Evolutionary conservation across 2,113 vertebrate genomes (phyloP).

Genomic region (Trachemys scripta): DNA sequence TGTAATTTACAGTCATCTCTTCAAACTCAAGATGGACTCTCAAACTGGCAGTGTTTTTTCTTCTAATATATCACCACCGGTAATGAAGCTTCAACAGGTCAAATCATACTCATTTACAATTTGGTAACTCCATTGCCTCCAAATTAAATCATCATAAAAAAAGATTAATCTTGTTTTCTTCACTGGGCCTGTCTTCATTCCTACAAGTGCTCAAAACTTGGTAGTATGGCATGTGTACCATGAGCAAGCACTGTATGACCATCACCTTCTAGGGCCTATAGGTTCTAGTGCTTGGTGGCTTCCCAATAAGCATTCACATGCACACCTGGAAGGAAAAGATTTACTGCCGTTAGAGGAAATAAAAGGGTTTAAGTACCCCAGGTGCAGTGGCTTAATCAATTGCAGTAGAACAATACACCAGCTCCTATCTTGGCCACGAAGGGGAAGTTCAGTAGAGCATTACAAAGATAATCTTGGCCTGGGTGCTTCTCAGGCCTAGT

Average conservation of each 20-base stretch:
- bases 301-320: neutral
- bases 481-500: neutral
- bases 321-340: neutral
- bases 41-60: neutral
- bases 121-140: neutral
- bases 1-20: neutral
- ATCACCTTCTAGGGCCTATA: neutral
- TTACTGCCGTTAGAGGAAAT: neutral
- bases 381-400: neutral
- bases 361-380: neutral
- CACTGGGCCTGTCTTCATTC: neutral
- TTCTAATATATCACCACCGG: neutral
- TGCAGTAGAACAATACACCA: neutral
- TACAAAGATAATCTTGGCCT: neutral
- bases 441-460: neutral
- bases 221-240: neutral
- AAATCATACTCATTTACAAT: neutral
- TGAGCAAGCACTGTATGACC: neutral
- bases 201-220: neutral
- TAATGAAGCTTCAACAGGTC: neutral
- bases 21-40: neutral
- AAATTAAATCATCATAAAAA: neutral
- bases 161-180: neutral
- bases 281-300: neutral
- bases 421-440: neutral